phyloP scores from a whole-genome alignment of 2,113 vertebrate genomes.

The Myocastor coypus region DNA sequence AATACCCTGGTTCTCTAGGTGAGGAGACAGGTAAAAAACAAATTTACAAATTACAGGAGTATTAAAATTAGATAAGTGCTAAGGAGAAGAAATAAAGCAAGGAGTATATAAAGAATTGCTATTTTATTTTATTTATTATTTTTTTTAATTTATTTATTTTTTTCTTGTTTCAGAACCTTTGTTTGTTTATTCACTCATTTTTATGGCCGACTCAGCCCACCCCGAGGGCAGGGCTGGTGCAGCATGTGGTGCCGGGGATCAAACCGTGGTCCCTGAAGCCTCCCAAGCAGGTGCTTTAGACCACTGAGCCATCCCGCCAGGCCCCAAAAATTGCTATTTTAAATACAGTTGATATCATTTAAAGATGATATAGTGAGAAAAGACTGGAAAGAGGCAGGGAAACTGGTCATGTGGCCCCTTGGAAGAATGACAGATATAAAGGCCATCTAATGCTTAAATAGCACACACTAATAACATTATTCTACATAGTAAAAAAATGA shows the following conservation, averaged over 20 bases:
- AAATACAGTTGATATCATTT: constrained; percentile 44
- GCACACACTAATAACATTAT: neutral
- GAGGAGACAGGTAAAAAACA: constrained; percentile 32
- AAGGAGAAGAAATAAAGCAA: constrained; percentile 27
- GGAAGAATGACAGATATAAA: constrained; percentile 33
- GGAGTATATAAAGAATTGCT: neutral
- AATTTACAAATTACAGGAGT: constrained; percentile 10
- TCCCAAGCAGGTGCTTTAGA: no score
- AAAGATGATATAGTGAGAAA: neutral
- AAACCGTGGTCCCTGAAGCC: no score
- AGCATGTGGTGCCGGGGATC: no score
- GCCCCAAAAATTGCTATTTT: constrained; percentile 30
- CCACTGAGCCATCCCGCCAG: no score
- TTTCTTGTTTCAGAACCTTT: no score
- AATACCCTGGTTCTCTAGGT: neutral
- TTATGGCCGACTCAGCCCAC: no score
- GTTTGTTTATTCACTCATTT: no score
- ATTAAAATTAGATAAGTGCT: constrained; percentile 15
- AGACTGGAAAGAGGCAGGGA: constrained; percentile 14
- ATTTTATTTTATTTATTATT: no score
- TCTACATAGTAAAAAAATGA: neutral
- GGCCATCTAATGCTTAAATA: neutral
- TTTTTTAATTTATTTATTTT: no score
- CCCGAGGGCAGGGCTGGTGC: no score
- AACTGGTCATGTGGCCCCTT: neutral